Evolutionary conservation across 2,113 vertebrate genomes (phyloP).

Genomic region (Sula dactylatra): DNA sequence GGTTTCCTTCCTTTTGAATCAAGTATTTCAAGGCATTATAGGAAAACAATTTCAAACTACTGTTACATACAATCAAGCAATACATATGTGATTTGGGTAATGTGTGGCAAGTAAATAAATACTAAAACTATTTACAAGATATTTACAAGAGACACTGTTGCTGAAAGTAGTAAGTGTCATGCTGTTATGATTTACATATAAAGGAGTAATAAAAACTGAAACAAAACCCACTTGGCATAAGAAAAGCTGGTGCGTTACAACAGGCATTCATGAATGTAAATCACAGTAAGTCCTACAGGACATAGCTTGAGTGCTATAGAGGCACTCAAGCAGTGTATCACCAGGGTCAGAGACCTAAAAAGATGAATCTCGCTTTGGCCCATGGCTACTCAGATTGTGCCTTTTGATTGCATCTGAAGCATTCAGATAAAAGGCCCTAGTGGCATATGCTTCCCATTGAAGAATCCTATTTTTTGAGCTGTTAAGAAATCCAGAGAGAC

Average conservation of each 20-base stretch:
- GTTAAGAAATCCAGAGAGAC: slow-evolving; percentile 26
- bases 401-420: slow-evolving; percentile 56
- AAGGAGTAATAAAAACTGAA: background rate
- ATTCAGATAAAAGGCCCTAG: slow-evolving; percentile 31
- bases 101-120: background rate
- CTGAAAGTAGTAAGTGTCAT: background rate
- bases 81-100: background rate
- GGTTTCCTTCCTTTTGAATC: background rate
- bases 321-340: background rate
- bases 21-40: background rate
- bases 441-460: background rate
- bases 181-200: background rate
- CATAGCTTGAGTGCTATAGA: background rate
- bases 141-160: background rate
- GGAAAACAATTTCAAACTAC: background rate
- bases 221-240: background rate
- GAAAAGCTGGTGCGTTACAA: background rate
- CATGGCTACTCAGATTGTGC: background rate
- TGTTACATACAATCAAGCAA: background rate
- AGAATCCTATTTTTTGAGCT: slow-evolving; percentile 10
- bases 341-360: background rate
- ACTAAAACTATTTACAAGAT: background rate
- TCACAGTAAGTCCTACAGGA: background rate
- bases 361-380: background rate
- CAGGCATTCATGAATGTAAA: background rate